Conservation (phyloP, 2,888 invertebrate genomes). For the Lithophane semibrunnea region DNA sequence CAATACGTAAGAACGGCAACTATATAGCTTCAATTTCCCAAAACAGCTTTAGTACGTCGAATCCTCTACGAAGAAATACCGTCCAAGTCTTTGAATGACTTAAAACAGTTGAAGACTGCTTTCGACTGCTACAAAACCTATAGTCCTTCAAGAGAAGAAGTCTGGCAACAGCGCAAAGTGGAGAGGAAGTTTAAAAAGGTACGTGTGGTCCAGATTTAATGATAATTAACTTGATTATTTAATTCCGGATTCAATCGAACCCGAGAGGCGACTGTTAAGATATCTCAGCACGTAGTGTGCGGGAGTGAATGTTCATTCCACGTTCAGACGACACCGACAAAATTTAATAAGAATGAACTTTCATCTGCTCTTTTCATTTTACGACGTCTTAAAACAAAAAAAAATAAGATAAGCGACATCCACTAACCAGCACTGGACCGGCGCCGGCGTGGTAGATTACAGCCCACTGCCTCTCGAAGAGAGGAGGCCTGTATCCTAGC, state of each 20-base stretch:
- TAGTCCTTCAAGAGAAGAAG: slow-evolving; percentile 79
- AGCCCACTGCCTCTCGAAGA: no score
- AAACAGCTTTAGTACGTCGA: slow-evolving; percentile 78
- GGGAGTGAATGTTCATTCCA: no score
- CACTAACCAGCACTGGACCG: not conserved
- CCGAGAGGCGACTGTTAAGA: not conserved
- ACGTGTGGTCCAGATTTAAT: not conserved
- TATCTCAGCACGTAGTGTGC: not conserved
- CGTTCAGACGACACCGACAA: no score
- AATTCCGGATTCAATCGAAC: no score
- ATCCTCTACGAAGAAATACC: slow-evolving; percentile 83
- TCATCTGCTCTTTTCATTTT: not conserved
- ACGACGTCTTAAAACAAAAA: no score
- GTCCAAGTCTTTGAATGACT: slow-evolving; percentile 66
- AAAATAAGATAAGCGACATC: no score
- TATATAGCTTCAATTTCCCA: not conserved
- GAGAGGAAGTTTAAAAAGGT: slow-evolving; percentile 74
- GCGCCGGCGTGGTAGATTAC: no score
- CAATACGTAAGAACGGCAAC: not conserved
- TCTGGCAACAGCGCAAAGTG: slow-evolving; percentile 72
- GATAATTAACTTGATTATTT: not conserved
- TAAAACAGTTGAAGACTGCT: slow-evolving; percentile 74
- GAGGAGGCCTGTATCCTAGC: no score
- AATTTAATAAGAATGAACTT: not conserved
- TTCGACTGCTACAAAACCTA: slow-evolving; percentile 81